Evolutionary conservation across 2,888 invertebrate species (phyloP), one percentile per base, ranked within the genome.

Genomic region (Aporophyla lueneburgensis): DNA sequence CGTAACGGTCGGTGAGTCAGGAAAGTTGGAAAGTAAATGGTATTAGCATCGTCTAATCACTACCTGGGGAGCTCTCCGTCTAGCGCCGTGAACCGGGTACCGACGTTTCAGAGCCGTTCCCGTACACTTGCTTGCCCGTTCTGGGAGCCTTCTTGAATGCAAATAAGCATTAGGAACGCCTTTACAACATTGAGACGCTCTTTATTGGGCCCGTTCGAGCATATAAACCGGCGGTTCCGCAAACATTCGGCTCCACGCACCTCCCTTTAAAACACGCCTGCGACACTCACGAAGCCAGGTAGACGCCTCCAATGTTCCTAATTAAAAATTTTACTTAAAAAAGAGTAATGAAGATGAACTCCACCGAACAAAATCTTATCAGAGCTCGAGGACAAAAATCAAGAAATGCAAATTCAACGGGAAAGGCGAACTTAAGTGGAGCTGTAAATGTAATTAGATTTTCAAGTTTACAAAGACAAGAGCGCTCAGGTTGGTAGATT

Each of bases 381-480:
- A 90, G 88, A 88, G 90, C 83, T 88, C 86, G 88, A 89, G 90
- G 91, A 92, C 92, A 93, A 94, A 94, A 95, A 95, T 94, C 94
- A 94, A 91, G 92, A 94, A 95, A 96, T 95, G 95, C 95, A 95
- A 96, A 95, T 95, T 92, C 92, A 92, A 92, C 91, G 90, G 93
- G 92, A 94, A 93, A 93, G 92, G 92, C 92, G 93, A 94, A 95
- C 93, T 95, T 94, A 93, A 94, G 93, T 94, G 92, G 93, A 93
- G 93, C 93, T 95, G 96, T 96, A 95, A 96, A 96, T 96, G 96
- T 96, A 96, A 96, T 96, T 96, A 96, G 95, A 96, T 96, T 96
- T 96, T 94, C 94, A 93, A 96, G 95, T 96, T 96, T 96, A 95
- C 96, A 95, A 96, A 96, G 96, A 96, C 96, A 95, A 94, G 95